Base-by-base conservation (phyloP, 2,113 vertebrate genomes). In the Haemorhous mexicanus region DNA sequence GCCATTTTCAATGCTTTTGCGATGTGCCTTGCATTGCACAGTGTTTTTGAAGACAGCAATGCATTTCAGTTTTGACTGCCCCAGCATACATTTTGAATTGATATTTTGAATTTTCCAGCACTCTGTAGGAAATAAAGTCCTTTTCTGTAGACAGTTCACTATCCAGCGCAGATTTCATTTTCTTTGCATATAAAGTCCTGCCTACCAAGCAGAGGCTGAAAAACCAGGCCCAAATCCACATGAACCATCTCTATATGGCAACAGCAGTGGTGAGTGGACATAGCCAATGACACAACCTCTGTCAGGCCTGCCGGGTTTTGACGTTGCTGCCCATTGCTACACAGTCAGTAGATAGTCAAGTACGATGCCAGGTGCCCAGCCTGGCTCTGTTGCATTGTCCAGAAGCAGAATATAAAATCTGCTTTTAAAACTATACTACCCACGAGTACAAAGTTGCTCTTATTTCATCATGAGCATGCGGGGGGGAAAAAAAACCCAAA, bases 401-500 rank as follows among this genome's bases (percentile, higher is more conserved):
- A 7, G 4, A 13, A 39, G 13, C 20, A 23, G 30, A 62, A 72
- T 28, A 39, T 46, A 72, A 92, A 61, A 33, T 9, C 62, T 50
- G 17, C n/a, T 90, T 94, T 66, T 39, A 83, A 64, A 75, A 50
- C 22, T 17, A 13, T 16, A 13, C 8, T 28, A 18, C 10, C 7
- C 44, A 1, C 0, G 2, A 41, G 6, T 7, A n/a, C 0, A 0
- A 44, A 67, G 62, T 39, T 24, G 18, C 10, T 88, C 77, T 56
- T 23, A 66, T 26, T 78, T 82, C 7, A 23, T 11, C 16, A 13
- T 0, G 3, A 52, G n/a, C 0, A 5, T 7, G 9, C 0, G 2
- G 73, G 46, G 62, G 73, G 46, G 66, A 59, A 35, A 9, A 33
- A 22, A 58, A 32, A 11, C 7, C 37, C 11, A 0, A 5, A 39